Conservation (phyloP, 2,888 invertebrate genomes). For the Lutraria lutraria region DNA sequence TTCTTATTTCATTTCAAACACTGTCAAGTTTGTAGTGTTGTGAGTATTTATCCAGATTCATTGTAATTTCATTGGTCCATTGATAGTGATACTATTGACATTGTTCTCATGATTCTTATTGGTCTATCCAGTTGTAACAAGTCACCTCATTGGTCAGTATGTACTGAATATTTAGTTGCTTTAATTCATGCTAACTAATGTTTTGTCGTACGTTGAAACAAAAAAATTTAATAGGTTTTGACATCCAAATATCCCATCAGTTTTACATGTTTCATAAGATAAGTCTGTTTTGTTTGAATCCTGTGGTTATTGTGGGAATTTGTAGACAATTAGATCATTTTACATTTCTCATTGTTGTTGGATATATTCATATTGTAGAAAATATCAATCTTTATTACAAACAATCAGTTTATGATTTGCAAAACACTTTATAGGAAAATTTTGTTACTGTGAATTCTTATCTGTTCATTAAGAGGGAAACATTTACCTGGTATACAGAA, state of each 20-base stretch:
- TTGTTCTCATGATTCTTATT: neutral
- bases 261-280: neutral
- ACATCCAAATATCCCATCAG: neutral
- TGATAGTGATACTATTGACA: too few species aligned
- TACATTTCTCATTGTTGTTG: neutral
- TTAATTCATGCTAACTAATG: too few species aligned
- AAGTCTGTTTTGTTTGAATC: neutral
- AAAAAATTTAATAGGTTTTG: neutral
- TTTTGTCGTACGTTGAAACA: too few species aligned
- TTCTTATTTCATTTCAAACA: too few species aligned
- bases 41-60: too few species aligned
- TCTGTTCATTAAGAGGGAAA: slow-evolving; percentile 29
- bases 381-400: neutral
- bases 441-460: slow-evolving; percentile 34
- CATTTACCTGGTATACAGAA: slow-evolving; percentile 33
- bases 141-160: neutral
- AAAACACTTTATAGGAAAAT: slow-evolving; percentile 24
- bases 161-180: neutral
- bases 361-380: slow-evolving; percentile 11
- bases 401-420: slow-evolving; percentile 36
- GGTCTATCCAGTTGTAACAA: neutral
- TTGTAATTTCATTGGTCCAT: too few species aligned
- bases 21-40: too few species aligned
- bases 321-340: slow-evolving; percentile 8
- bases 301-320: neutral